Evolutionary conservation across 2,113 vertebrate genomes (phyloP), one percentile per base, ranked within the genome.

Genomic region (Rhea americana): DNA sequence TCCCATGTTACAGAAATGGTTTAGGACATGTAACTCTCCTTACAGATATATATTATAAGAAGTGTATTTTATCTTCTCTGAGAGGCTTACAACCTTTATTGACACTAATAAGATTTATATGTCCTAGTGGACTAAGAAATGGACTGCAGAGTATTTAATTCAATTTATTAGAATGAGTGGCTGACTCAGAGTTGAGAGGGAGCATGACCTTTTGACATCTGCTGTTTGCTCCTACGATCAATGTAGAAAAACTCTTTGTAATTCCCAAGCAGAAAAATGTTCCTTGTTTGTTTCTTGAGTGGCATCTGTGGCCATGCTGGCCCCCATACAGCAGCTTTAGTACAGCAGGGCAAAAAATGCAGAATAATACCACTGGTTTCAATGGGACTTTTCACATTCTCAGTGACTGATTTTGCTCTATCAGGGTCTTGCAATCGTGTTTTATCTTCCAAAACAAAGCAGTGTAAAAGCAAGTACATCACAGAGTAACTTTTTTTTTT

Each of bases 71-170:
- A 67, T n/a, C 50, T 78, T 94, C 83, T 73, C 53, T 66, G 30
- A 90, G 80, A 62, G 37, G 66, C 77, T 79, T 62, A 59, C 9
- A 86, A 82, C 67, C 66, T 82, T 86, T 71, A 76, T 67, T 90
- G 86, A 90, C 90, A 74, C 32, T 90, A 85, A 73, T 84, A 80
- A 93, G 66, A 87, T 86, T 93, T 95, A 93, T 30, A 56, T 39
- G 26, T 87, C 88, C 55, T 92, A 84, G 63, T n/a, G 77, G 91
- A 79, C 0, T 1, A 90, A 91, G 76, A 11, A 76, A 94, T 82
- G 47, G 74, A 93, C 80, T 89, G 50, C 26, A 58, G 30, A 79
- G 71, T 74, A 58, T 53, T 84, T 90, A 93, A 91, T 72, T 90
- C 71, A 73, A 55, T 93, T 85, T 87, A n/a, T 83, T 90, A 91